Evolutionary conservation across 2,888 invertebrate genomes (phyloP).

Genomic region (Cataglyphis cursor): DNA sequence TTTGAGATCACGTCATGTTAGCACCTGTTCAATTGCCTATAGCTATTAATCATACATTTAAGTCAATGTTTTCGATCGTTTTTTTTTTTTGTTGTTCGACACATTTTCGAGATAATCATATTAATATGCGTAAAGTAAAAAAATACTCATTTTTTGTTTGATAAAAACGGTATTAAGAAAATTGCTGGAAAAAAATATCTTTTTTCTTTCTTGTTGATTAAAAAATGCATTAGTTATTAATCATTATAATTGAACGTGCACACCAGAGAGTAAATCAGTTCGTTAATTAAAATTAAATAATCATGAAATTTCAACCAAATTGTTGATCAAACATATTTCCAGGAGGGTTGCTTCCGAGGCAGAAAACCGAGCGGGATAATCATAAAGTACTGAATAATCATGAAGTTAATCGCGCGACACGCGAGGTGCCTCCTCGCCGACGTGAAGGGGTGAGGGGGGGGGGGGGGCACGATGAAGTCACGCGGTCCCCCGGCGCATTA

Average conservation of each 20-base stretch:
- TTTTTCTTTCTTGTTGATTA: not conserved
- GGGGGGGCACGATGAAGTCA: constrained; percentile 40
- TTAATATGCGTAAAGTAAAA: constrained; percentile 2
- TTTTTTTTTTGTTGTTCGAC: not conserved
- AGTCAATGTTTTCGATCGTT: constrained; percentile 18
- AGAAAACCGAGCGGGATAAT: constrained; percentile 58
- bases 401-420: constrained; percentile 65
- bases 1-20: constrained; percentile 49
- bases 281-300: constrained; percentile 36
- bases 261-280: not conserved
- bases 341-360: not conserved
- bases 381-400: constrained; percentile 72
- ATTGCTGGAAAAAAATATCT: not conserved
- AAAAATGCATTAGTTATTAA: not conserved
- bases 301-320: not conserved
- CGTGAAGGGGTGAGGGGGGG: not conserved
- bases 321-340: constrained; percentile 11
- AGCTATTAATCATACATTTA: constrained; percentile 37
- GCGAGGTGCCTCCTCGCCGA: constrained; percentile 44
- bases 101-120: constrained; percentile 18
- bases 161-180: not conserved
- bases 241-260: not conserved
- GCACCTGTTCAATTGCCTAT: constrained; percentile 35
- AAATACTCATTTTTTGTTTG: not conserved
- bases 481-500: constrained; percentile 73